Conservation (phyloP, 2,113 vertebrate species). For the Amphiprion percula region DNA sequence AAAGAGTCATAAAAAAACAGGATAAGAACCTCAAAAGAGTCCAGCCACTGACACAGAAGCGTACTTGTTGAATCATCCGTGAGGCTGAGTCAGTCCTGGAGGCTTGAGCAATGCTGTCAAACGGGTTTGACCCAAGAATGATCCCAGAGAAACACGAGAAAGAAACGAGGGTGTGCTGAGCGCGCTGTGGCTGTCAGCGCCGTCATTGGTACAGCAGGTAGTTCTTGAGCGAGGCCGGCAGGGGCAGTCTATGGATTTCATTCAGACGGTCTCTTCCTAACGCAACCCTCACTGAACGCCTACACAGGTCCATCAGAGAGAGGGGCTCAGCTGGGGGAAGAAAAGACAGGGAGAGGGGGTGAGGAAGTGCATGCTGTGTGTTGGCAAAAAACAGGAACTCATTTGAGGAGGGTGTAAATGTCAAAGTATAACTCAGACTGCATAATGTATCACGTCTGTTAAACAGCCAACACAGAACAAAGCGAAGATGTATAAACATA, state of each 20-base stretch:
- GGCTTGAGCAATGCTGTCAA: conserved; percentile 67
- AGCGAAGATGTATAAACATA: too few relatives aligned
- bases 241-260: conserved; percentile 92
- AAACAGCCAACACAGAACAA: too few relatives aligned
- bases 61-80: conserved; percentile 56
- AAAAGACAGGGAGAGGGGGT: neutral
- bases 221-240: conserved; percentile 96
- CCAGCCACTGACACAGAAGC: conserved; percentile 55
- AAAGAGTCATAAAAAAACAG: conserved; percentile 75
- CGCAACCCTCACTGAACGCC: conserved; percentile 93
- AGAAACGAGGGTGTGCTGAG: conserved; percentile 44
- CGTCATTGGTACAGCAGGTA: conserved; percentile 99
- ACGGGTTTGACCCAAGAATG: conserved; percentile 58
- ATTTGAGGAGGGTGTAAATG: neutral
- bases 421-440: neutral
- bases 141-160: conserved; percentile 68
- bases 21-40: conserved; percentile 65
- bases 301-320: conserved; percentile 97
- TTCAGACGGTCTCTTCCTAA: conserved; percentile 93
- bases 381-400: neutral
- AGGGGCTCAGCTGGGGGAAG: conserved; percentile 91
- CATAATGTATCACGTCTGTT: too few relatives aligned
- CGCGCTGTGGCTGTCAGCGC: conserved; percentile 19
- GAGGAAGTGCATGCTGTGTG: conserved; percentile 13
- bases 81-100: conserved; percentile 65